phyloP scores from a whole-genome alignment of 2,888 invertebrate genomes.

The Cerastis rubricosa region DNA sequence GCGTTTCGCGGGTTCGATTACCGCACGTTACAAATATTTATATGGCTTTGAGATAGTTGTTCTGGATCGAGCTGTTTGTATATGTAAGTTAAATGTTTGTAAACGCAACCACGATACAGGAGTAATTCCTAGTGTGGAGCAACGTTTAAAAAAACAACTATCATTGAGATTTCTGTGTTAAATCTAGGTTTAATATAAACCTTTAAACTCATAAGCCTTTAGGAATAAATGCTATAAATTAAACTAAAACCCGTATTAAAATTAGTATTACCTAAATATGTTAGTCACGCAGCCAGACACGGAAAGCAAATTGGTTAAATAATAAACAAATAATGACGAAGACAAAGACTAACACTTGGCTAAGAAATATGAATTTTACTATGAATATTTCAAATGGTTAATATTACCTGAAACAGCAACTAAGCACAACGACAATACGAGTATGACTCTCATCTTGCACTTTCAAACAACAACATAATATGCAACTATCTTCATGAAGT shows the following conservation, averaged over 20 bases:
- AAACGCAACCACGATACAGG: no score
- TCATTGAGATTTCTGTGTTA: neutral
- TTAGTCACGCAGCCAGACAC: neutral
- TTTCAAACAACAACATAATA: constrained; percentile 30
- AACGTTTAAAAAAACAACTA: neutral
- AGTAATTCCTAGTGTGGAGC: no score
- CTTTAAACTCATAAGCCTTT: neutral
- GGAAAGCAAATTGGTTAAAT: neutral
- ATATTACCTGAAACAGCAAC: constrained; percentile 60
- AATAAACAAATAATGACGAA: neutral
- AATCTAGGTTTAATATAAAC: neutral
- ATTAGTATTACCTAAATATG: no score
- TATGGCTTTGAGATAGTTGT: no score
- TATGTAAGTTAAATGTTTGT: no score
- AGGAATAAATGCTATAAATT: neutral
- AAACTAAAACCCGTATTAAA: neutral
- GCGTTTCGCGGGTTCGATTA: no score
- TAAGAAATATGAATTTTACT: neutral
- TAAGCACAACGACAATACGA: constrained; percentile 45
- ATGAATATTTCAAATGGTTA: neutral
- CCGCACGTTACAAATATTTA: no score
- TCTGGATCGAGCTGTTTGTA: no score
- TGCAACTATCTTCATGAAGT: neutral
- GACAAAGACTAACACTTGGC: neutral
- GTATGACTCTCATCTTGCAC: constrained; percentile 60